These are phyloP conservation scores for Monoplex corrugatus DNA, from an alignment of 2,888 invertebrate species.

Conservation along the genomic window DNA sequence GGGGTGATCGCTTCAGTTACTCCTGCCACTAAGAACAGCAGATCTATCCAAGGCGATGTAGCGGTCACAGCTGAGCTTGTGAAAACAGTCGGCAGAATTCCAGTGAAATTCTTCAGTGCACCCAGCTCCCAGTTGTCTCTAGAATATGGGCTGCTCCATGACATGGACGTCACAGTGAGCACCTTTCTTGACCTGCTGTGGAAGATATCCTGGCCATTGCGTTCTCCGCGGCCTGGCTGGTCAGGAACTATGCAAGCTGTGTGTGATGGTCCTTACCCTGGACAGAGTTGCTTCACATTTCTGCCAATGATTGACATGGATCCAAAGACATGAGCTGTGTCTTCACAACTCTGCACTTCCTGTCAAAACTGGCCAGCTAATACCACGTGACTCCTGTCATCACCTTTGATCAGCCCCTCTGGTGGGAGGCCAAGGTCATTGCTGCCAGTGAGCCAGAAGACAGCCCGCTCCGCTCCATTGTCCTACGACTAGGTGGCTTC, in stretches of 20 bases:
- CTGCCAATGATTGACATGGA: conserved; percentile 64
- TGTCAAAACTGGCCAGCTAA: conserved; percentile 42
- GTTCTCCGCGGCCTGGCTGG: conserved; percentile 56
- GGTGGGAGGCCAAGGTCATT: conserved; percentile 59
- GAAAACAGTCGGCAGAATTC: neutral
- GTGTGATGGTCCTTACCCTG: conserved; percentile 55
- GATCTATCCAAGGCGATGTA: neutral
- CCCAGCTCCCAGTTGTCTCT: neutral
- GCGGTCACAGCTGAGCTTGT: neutral
- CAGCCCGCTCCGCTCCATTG: conserved; percentile 46
- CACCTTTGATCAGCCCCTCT: conserved; percentile 64
- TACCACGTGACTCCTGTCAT: conserved; percentile 54
- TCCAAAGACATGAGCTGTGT: conserved; percentile 59
- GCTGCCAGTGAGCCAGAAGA: conserved; percentile 31
- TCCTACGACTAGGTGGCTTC: conserved; percentile 58
- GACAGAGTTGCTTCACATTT: conserved; percentile 58
- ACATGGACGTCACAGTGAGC: neutral
- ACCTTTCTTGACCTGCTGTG: conserved; percentile 10
- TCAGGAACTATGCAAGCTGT: conserved; percentile 62
- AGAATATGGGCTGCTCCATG: neutral
- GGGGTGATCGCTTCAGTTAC: conserved; percentile 14
- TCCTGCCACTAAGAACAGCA: neutral
- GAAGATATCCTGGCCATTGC: conserved; percentile 48
- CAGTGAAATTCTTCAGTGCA: neutral
- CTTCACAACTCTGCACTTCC: conserved; percentile 56